phyloP scores from a whole-genome alignment of 2,113 vertebrate species.

The Cricetomys ansorgei region DNA sequence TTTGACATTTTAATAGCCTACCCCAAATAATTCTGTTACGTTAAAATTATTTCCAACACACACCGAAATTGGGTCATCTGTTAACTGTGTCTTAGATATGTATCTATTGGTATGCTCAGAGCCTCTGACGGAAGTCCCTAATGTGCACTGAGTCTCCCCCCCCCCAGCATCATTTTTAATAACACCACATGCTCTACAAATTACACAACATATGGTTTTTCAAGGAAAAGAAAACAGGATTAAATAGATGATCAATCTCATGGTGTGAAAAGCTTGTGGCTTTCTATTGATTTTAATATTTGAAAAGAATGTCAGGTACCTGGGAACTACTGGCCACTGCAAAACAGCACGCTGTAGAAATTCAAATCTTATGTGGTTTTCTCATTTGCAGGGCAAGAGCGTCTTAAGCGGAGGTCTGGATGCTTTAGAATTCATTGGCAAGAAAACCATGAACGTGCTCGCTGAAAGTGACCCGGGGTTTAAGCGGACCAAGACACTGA shows the following conservation, averaged over 20 bases:
- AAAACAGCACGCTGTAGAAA: neutral
- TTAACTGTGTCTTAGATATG: constrained; percentile 34
- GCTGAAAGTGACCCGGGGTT: constrained; percentile 98
- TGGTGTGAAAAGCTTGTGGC: constrained; percentile 53
- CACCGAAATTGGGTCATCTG: constrained; percentile 18
- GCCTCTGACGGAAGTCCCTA: constrained; percentile 26
- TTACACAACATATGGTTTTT: constrained; percentile 16
- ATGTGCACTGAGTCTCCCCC: neutral
- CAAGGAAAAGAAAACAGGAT: constrained; percentile 13
- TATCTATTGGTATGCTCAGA: neutral
- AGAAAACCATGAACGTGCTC: constrained; percentile 98
- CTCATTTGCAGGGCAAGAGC: constrained; percentile 92
- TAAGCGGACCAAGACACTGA: constrained; percentile 97
- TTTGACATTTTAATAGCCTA: constrained; percentile 70
- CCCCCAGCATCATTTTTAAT: constrained; percentile 52
- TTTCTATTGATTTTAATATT: constrained; percentile 66
- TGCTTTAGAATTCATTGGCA: constrained; percentile 98
- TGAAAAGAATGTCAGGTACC: rapidly evolving
- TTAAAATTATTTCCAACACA: constrained; percentile 62
- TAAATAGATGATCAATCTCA: constrained; percentile 44
- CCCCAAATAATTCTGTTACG: constrained; percentile 46
- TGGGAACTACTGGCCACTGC: constrained; percentile 19
- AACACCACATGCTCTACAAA: neutral
- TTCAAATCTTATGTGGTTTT: constrained; percentile 59
- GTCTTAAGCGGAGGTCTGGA: constrained; percentile 97